Conservation (phyloP, 1,140 invertebrate species). For the Drosophila tropicalis region DNA sequence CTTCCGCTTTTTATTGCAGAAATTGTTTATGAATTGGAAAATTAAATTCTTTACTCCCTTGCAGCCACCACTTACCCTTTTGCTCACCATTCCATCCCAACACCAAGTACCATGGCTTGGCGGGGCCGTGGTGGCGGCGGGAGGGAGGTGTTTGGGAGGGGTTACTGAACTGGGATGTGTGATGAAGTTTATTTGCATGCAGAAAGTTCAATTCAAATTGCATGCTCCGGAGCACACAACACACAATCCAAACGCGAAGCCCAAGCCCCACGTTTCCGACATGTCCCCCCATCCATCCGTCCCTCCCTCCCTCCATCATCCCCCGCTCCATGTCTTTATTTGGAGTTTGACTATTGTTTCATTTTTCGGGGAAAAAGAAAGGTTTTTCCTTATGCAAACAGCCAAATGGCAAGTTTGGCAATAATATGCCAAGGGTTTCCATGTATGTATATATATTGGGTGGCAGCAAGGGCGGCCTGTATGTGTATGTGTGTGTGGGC, state of each 20-base stretch:
- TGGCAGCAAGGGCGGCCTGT: not conserved
- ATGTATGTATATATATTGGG: not conserved
- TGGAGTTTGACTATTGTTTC: conserved; percentile 53
- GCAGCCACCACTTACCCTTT: not conserved
- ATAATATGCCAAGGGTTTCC: conserved; percentile 2
- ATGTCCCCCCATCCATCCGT: too few species aligned
- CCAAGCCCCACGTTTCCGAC: not conserved
- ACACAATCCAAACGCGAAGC: conserved; percentile 45
- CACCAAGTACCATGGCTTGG: too few species aligned
- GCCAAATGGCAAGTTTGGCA: conserved; percentile 8
- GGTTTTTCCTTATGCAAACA: conserved; percentile 29
- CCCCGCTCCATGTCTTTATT: conserved; percentile 15
- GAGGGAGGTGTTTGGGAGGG: not conserved
- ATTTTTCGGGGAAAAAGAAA: conserved; percentile 18
- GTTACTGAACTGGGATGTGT: conserved; percentile 12
- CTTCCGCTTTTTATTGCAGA: conserved; percentile 63
- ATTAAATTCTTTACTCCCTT: conserved; percentile 67
- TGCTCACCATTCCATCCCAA: too few species aligned
- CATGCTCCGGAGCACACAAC: conserved; percentile 62
- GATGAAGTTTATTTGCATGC: conserved; percentile 69
- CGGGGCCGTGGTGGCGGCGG: too few species aligned
- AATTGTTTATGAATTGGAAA: conserved; percentile 80
- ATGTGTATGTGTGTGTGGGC: not conserved
- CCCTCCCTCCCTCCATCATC: not conserved
- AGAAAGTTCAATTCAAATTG: conserved; percentile 76